Evolutionary conservation across 2,888 invertebrate species (phyloP).

Genomic region (Aleiodes leptofemur): DNA sequence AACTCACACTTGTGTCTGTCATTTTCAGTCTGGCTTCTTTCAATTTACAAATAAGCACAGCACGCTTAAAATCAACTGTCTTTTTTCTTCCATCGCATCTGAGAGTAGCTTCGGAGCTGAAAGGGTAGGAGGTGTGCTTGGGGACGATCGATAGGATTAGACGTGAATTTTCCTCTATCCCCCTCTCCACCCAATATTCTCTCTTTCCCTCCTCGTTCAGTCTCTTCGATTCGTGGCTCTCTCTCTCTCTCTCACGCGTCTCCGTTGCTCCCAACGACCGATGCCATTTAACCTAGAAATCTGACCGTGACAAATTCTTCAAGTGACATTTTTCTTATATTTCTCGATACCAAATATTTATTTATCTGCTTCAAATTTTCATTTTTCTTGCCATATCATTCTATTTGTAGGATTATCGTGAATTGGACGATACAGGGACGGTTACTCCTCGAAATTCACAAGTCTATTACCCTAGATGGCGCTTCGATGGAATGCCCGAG

Average conservation of each 20-base stretch:
- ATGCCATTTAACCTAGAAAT: too few species aligned
- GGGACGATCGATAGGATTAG: conserved; percentile 50
- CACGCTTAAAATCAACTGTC: background rate
- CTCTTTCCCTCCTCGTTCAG: background rate
- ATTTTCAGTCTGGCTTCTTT: background rate
- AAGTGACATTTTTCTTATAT: background rate
- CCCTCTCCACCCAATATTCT: conserved; percentile 25
- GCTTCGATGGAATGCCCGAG: too few species aligned
- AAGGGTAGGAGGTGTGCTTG: conserved; percentile 28
- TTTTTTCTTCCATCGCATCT: conserved; percentile 37
- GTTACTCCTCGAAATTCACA: background rate
- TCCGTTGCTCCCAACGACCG: too few species aligned
- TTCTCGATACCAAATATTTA: background rate
- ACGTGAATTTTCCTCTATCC: conserved; percentile 35
- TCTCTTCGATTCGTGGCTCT: background rate
- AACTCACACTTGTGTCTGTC: background rate
- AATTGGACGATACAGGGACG: conserved; percentile 19
- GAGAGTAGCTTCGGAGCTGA: conserved; percentile 34
- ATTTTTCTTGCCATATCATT: background rate
- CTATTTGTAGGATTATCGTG: background rate
- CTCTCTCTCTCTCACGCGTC: background rate
- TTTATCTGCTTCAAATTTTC: background rate
- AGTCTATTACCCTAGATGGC: background rate
- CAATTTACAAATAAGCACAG: background rate
- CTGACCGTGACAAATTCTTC: too few species aligned